Percentiles rank a stretch among this genome's conserved stretches.
Conservation (phyloP, 2,113 vertebrate genomes). For the Nycticebus coucang region DNA sequence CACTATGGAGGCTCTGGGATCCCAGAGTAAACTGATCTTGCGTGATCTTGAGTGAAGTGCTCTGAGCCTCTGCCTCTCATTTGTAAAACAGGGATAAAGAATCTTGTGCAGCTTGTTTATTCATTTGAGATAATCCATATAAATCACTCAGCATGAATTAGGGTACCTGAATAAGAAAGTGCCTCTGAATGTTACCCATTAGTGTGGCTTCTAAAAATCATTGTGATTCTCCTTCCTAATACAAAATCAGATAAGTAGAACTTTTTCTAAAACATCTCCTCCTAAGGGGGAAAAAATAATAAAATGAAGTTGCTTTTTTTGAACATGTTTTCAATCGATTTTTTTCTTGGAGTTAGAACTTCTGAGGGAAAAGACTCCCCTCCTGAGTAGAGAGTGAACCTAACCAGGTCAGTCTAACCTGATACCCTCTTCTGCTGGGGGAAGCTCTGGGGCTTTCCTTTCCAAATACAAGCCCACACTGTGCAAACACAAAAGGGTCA, state of each 20-base stretch:
- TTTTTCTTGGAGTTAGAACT: neutral
- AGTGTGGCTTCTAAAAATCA: neutral
- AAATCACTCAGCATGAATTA: slow-evolving; percentile 3
- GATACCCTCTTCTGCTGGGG: neutral
- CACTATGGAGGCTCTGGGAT: neutral
- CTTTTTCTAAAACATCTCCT: slow-evolving; percentile 1
- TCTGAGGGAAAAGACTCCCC: neutral
- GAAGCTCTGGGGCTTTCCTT: neutral
- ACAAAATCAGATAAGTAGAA: neutral
- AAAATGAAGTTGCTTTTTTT: neutral
- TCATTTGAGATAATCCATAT: slow-evolving; percentile 40
- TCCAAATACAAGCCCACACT: neutral
- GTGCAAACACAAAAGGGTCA: neutral
- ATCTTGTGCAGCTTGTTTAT: neutral
- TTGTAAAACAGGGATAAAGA: slow-evolving; percentile 16
- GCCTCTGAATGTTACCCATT: neutral
- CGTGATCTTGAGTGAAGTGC: neutral
- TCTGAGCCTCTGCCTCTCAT: neutral
- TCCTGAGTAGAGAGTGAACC: neutral
- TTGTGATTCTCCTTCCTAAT: neutral
- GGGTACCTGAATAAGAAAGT: neutral
- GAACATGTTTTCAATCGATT: neutral
- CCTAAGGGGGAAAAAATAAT: neutral
- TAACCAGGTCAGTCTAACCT: neutral
- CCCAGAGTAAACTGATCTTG: too few species aligned